Evolutionary conservation across 2,888 invertebrate species (phyloP), one percentile per base, ranked within the genome.

Genomic region (Athalia rosae): DNA sequence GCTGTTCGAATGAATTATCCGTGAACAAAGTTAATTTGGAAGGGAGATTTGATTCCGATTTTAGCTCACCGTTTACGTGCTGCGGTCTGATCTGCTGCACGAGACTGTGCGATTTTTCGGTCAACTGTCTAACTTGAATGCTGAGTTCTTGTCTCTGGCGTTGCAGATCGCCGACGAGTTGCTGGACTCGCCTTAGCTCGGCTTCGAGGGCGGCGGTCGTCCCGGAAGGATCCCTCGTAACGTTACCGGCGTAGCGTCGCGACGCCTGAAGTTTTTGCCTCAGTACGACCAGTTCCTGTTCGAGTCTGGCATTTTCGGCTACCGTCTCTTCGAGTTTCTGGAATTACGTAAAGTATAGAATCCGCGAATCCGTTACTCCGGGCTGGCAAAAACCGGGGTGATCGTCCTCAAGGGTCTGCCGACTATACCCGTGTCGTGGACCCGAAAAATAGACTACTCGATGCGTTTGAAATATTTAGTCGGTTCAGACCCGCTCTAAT

Each of bases 251-350:
- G 77, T 87, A 92, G 77, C 93, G 92, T 50, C 95, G 92, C 4
- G 94, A 93, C 4, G 94, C 93, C 84, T 95, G 96, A 74, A 97
- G 90, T 87, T 96, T 97, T 83, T 97, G 96, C 7, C 97, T 93
- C 77, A 98, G 90, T 43, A 97, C 93, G 73, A 97, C 93, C 81
- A 98, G 91, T 87, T 98, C 97, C 80, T 97, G 95, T 89, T 98
- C 98, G 79, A 98, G 90, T 1, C 96, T 93, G 6, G 96, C 96
- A 88, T 97, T 97, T 83, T 97, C 97, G 2, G 96, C 96, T 15
- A 97, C 96, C 0, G 97, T 97, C 90, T 97, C 97, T 90, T 98
- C 97, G 82, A 98, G 91, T 93, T 96, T 96, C 95, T 96, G 87
- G 79, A 82, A 81, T 74, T 15, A 61, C 11, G 8, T 6, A 15